A percentile compares a stretch with the other conserved stretches of the same genome.
phyloP scores from a whole-genome alignment of 1,140 invertebrate species.

The Trichonephila clavipes region DNA sequence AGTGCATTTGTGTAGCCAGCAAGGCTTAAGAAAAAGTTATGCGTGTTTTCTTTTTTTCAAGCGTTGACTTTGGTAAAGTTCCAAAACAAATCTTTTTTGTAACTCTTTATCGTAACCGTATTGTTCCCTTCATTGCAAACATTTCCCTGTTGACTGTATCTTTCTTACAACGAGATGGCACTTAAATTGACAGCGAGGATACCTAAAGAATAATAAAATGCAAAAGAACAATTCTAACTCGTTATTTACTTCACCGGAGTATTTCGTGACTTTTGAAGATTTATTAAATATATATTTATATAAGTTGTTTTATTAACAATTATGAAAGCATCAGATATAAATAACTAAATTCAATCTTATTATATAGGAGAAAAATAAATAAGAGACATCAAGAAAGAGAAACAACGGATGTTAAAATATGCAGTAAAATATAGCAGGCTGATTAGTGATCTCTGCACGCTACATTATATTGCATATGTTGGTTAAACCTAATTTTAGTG shows the following conservation, averaged over 20 bases:
- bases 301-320: too few species aligned
- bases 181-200: neutral
- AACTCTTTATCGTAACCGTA: conserved; percentile 63
- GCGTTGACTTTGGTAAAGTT: conserved; percentile 60
- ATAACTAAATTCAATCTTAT: too few species aligned
- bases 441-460: too few species aligned
- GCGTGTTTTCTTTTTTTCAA: conserved; percentile 42
- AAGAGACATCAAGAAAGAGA: too few species aligned
- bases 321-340: too few species aligned
- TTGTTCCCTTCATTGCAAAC: conserved; percentile 61
- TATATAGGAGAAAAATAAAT: too few species aligned
- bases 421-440: too few species aligned
- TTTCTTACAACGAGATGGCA: conserved; percentile 13
- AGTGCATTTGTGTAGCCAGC: conserved; percentile 58
- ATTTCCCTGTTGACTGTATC: conserved; percentile 41
- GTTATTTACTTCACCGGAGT: neutral
- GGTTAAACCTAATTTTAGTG: too few species aligned
- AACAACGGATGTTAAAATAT: too few species aligned
- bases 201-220: conserved; percentile 31
- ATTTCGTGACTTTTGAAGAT: neutral
- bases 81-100: conserved; percentile 69
- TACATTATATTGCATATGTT: too few species aligned
- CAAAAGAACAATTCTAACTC: neutral
- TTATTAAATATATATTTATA: too few species aligned
- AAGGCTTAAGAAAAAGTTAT: conserved; percentile 41